Conservation (phyloP, 2,888 invertebrate species). For the Allophyes oxyacanthae region DNA sequence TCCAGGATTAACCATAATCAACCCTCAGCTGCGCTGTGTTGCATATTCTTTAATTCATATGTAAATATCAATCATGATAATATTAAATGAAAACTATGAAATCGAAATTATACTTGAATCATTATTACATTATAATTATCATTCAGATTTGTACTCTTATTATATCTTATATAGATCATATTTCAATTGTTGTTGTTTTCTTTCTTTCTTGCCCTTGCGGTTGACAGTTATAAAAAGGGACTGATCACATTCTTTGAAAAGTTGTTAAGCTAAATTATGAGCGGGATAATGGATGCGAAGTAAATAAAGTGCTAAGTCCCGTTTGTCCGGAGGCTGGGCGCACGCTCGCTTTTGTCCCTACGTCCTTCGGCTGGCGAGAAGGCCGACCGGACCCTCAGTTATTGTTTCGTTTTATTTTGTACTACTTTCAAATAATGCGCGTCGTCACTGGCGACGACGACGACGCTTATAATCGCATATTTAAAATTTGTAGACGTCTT, state of each 20-base stretch:
- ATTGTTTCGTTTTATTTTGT: slow-evolving; percentile 60
- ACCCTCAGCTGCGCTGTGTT: not conserved
- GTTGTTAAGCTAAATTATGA: slow-evolving; percentile 77
- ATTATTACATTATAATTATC: slow-evolving; percentile 15
- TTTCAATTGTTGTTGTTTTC: slow-evolving; percentile 19
- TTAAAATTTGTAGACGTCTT: slow-evolving; percentile 9
- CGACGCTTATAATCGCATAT: slow-evolving; percentile 9
- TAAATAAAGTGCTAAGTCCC: slow-evolving; percentile 71
- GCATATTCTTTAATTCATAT: too few relatives aligned
- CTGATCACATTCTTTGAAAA: slow-evolving; percentile 69
- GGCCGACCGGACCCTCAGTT: slow-evolving; percentile 69
- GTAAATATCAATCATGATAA: too few relatives aligned
- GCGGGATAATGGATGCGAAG: slow-evolving; percentile 61
- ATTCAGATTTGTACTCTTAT: slow-evolving; percentile 16
- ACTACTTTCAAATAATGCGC: slow-evolving; percentile 56
- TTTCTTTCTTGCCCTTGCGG: slow-evolving; percentile 52
- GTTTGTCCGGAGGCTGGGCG: slow-evolving; percentile 69
- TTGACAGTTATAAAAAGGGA: slow-evolving; percentile 66
- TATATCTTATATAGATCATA: slow-evolving; percentile 18
- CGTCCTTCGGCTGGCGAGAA: slow-evolving; percentile 77
- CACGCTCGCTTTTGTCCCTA: slow-evolving; percentile 75
- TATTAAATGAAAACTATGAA: not conserved
- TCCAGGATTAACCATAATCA: not conserved
- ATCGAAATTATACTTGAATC: not conserved
- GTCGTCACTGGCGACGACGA: slow-evolving; percentile 39